A percentile compares a stretch with the other conserved stretches of the same genome.
These are phyloP conservation scores for Oreochromis niloticus DNA, from an alignment of 2,113 vertebrate species.

Conservation along the genomic window DNA sequence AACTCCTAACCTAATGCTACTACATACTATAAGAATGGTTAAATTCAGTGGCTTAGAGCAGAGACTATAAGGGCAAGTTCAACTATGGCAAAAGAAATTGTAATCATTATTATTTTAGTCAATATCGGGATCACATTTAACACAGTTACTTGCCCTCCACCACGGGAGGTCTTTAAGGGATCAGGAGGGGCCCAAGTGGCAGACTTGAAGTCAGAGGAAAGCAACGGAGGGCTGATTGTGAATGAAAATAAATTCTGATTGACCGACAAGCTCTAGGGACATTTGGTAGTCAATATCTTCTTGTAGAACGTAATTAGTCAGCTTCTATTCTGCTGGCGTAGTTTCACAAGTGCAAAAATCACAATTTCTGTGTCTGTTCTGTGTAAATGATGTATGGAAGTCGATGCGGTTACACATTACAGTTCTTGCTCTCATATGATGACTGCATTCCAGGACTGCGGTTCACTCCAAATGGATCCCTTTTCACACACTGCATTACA, in stretches of 20 bases:
- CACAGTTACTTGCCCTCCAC: background rate
- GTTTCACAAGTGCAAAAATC: background rate
- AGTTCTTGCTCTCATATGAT: background rate
- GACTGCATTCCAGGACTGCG: background rate
- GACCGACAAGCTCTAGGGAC: background rate
- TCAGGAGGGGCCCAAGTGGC: background rate
- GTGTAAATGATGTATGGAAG: background rate
- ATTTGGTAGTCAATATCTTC: background rate
- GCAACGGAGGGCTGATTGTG: background rate
- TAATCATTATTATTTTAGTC: background rate
- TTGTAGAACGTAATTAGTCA: background rate
- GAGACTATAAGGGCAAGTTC: background rate
- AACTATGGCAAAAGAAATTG: background rate
- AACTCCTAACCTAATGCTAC: background rate
- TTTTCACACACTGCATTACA: constrained; percentile 18
- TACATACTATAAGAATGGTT: background rate
- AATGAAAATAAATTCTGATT: background rate
- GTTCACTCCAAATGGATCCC: constrained; percentile 27
- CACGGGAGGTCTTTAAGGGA: background rate
- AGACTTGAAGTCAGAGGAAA: background rate
- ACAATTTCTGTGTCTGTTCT: background rate
- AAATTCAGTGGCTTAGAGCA: background rate
- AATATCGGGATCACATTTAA: background rate
- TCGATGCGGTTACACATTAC: background rate
- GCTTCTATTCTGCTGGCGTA: background rate